phyloP scores from a whole-genome alignment of 2,888 invertebrate genomes.

The Nomada goodeniana region DNA sequence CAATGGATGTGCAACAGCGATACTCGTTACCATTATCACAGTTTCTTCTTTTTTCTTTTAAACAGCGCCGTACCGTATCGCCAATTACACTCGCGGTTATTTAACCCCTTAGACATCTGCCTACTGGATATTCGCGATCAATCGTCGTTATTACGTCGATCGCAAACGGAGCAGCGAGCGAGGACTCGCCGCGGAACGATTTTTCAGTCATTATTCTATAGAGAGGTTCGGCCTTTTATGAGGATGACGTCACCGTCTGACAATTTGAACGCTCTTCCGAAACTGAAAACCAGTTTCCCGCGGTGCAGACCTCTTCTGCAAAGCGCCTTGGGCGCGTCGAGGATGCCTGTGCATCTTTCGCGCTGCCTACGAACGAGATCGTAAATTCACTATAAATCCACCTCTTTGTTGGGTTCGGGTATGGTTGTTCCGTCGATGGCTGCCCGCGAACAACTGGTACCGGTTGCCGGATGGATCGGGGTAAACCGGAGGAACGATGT shows the following conservation, averaged over 20 bases:
- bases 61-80: too few relatives aligned
- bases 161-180: not conserved
- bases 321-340: slow-evolving; percentile 57
- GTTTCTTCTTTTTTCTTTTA: too few relatives aligned
- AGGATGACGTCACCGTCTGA: slow-evolving; percentile 81
- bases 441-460: not conserved
- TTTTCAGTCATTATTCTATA: slow-evolving; percentile 68
- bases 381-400: slow-evolving; percentile 57
- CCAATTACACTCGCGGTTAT: too few relatives aligned
- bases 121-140: not conserved
- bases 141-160: not conserved
- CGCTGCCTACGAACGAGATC: slow-evolving; percentile 10
- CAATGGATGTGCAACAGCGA: too few relatives aligned
- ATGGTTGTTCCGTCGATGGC: not conserved
- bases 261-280: slow-evolving; percentile 79
- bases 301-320: slow-evolving; percentile 47
- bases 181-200: slow-evolving; percentile 17
- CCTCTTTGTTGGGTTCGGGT: slow-evolving; percentile 14
- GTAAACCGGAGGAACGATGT: too few relatives aligned
- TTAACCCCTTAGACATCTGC: too few relatives aligned
- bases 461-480: not conserved
- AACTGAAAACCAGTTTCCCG: slow-evolving; percentile 81
- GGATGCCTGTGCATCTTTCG: slow-evolving; percentile 26
- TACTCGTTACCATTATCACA: too few relatives aligned
- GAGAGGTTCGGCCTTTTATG: slow-evolving; percentile 61